phyloP scores from a whole-genome alignment of 2,113 vertebrate genomes.

The Laticauda laticaudata region DNA sequence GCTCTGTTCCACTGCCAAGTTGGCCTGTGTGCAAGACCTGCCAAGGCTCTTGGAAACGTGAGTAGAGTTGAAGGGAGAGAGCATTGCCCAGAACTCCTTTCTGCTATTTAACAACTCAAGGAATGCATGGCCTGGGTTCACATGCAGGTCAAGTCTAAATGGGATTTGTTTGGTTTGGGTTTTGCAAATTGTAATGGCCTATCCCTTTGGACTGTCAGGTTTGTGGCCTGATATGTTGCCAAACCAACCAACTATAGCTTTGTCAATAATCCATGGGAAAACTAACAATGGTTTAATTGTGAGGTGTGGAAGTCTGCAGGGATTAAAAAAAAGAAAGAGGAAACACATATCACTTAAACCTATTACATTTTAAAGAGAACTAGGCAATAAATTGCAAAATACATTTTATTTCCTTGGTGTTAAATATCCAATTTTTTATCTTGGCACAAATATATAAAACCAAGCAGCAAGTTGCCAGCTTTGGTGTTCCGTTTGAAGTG shows the following conservation, averaged over 20 bases:
- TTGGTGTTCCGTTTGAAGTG: background rate
- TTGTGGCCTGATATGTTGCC: background rate
- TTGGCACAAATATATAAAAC: background rate
- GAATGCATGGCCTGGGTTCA: background rate
- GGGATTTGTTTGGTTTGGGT: background rate
- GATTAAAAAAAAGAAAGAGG: background rate
- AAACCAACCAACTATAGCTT: background rate
- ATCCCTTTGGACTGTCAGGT: background rate
- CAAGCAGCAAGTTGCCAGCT: background rate
- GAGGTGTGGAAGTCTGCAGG: background rate
- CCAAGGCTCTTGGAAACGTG: background rate
- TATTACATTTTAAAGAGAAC: background rate
- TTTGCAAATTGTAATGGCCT: background rate
- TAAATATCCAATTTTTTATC: background rate
- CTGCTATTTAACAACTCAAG: background rate
- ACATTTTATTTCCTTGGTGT: background rate
- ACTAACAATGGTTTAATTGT: background rate
- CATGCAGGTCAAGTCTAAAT: background rate
- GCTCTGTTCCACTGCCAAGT: conserved; percentile 9
- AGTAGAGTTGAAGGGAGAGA: accelerated
- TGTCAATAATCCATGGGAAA: background rate
- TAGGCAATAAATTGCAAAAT: background rate
- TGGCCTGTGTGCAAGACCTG: background rate
- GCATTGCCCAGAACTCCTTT: accelerated
- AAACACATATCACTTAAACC: too few species aligned